A percentile compares a stretch with the other conserved stretches of the same genome.
Evolutionary conservation across 2,888 invertebrate species (phyloP).

Genomic region (Lamproptera curius): DNA sequence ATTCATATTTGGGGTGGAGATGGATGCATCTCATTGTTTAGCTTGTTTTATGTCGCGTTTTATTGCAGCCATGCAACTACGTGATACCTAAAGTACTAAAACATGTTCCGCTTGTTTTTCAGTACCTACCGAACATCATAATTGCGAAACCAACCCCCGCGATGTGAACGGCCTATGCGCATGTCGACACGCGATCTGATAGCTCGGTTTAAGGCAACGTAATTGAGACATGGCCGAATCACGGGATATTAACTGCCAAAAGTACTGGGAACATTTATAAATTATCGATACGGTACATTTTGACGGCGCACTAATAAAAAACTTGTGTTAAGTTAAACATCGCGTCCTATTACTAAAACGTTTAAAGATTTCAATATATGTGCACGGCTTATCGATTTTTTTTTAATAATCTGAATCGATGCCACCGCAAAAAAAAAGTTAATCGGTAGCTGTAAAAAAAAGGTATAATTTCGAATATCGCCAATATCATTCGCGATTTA

Average conservation of each 20-base stretch:
- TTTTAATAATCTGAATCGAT: too few species aligned
- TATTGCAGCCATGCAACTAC: slow-evolving; percentile 39
- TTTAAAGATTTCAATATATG: too few species aligned
- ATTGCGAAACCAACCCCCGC: slow-evolving; percentile 16
- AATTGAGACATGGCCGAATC: slow-evolving; percentile 16
- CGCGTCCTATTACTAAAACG: too few species aligned
- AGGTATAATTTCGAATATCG: neutral
- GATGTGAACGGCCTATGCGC: slow-evolving; percentile 7
- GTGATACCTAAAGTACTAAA: slow-evolving; percentile 15
- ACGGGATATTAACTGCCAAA: neutral
- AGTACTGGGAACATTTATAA: neutral
- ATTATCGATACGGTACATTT: slow-evolving; percentile 1
- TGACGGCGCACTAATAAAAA: neutral
- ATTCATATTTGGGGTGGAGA: slow-evolving; percentile 49
- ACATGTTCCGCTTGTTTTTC: slow-evolving; percentile 4
- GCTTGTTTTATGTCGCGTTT: slow-evolving; percentile 42
- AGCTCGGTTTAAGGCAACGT: slow-evolving; percentile 6
- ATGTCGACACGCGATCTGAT: slow-evolving; percentile 19
- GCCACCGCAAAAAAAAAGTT: too few species aligned
- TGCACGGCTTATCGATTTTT: too few species aligned
- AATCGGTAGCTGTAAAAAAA: neutral
- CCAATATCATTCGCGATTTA: slow-evolving; percentile 10
- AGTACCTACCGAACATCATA: slow-evolving; percentile 11
- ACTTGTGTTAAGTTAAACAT: too few species aligned
- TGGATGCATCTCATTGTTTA: slow-evolving; percentile 60